A percentile compares a stretch with the other conserved stretches of the same genome.
phyloP scores from a whole-genome alignment of 2,888 invertebrate genomes.

The Lasioglossum villosulum region DNA sequence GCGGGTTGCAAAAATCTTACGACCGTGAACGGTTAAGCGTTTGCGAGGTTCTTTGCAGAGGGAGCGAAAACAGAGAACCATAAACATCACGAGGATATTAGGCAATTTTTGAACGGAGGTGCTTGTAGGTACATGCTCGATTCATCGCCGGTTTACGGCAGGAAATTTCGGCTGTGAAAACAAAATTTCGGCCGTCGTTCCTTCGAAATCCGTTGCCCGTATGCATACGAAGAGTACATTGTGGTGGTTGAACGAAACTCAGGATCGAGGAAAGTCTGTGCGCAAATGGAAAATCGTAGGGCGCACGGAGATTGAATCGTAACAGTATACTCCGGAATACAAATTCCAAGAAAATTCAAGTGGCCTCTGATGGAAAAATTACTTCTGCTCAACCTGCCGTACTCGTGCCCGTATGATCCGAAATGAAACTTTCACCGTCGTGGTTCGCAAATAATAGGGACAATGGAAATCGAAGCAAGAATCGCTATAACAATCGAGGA shows the following conservation, averaged over 20 bases:
- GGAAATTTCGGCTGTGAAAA: constrained; percentile 10
- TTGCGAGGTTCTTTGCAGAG: not conserved
- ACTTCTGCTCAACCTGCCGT: not conserved
- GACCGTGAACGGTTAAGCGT: not conserved
- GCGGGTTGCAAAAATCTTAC: not conserved
- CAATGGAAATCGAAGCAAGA: not conserved
- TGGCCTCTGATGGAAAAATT: not conserved
- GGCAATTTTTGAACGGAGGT: constrained; percentile 42
- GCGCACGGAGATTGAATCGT: not conserved
- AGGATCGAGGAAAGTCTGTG: not conserved
- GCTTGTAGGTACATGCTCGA: constrained; percentile 28
- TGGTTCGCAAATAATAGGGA: not conserved
- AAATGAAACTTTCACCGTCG: not conserved
- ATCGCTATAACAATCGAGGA: not conserved
- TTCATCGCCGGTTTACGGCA: constrained; percentile 9
- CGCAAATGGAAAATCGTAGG: not conserved
- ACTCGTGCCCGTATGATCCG: not conserved
- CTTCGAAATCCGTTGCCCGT: constrained; percentile 20
- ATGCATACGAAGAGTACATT: constrained; percentile 23
- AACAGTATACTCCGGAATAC: not conserved
- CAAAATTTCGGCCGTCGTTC: constrained; percentile 5
- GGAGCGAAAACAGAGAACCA: not conserved
- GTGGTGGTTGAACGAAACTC: constrained; percentile 12
- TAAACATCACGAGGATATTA: constrained; percentile 50
- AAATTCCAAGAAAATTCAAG: constrained; percentile 9